Evolutionary conservation across 2,797 vertebrate genomes (phyloP).

Genomic region (Liparis tanakae): DNA sequence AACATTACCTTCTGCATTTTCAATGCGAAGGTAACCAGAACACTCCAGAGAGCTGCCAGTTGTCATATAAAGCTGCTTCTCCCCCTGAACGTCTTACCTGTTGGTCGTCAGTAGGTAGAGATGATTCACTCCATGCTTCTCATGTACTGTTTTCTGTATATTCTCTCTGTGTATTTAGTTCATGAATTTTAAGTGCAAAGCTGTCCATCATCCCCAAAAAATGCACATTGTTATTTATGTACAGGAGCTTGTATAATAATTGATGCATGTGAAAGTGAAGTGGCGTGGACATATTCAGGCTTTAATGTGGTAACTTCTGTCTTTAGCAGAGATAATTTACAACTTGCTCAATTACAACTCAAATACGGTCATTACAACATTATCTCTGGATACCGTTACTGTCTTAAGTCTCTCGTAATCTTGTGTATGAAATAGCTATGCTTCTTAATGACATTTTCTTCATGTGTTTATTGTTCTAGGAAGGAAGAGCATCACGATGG

Average conservation of each 20-base stretch:
- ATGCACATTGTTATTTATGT: neutral
- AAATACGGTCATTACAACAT: neutral
- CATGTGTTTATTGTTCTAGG: neutral
- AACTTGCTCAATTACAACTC: neutral
- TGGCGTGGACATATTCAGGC: neutral
- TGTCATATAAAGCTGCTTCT: constrained; percentile 42
- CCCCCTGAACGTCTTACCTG: neutral
- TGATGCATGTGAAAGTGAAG: neutral
- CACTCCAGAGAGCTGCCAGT: constrained; percentile 27
- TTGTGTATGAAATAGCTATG: constrained; percentile 3
- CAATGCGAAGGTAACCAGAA: too few species aligned
- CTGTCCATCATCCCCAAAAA: neutral
- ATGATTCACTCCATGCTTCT: neutral
- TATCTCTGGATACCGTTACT: neutral
- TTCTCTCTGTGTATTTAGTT: neutral
- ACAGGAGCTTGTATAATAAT: neutral
- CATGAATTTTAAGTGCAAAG: neutral
- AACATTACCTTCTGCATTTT: too few species aligned
- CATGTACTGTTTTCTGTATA: neutral
- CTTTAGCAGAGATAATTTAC: neutral
- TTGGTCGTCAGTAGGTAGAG: neutral
- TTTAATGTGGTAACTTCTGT: constrained; percentile 30
- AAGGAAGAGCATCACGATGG: constrained; percentile 37
- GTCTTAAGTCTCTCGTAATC: neutral
- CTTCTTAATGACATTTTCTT: neutral